These are phyloP conservation scores for Sarcophaga caerulescens DNA, from an alignment of 2,888 invertebrate genomes.

Conservation along the genomic window DNA sequence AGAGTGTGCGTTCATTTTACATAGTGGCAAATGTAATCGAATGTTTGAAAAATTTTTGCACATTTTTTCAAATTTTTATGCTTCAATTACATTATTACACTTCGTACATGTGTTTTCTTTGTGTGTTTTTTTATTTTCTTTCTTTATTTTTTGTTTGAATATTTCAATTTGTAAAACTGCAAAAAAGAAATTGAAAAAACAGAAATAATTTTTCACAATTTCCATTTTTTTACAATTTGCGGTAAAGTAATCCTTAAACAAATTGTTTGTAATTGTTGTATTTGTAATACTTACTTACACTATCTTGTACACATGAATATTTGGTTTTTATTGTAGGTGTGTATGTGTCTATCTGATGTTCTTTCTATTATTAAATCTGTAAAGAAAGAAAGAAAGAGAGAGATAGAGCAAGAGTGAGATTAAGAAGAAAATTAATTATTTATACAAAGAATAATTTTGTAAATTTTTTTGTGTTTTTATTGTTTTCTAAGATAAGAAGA, in stretches of 20 bases:
- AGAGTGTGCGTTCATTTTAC: background rate
- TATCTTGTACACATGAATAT: background rate
- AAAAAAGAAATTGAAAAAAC: no score
- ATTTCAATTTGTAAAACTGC: no score
- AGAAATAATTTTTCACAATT: no score
- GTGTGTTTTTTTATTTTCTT: no score
- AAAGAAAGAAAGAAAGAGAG: background rate
- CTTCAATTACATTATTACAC: background rate
- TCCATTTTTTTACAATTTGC: background rate
- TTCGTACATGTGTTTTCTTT: background rate
- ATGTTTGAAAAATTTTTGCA: background rate
- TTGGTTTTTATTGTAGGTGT: background rate
- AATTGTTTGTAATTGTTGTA: background rate
- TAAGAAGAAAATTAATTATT: background rate
- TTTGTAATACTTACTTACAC: background rate
- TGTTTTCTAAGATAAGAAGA: background rate
- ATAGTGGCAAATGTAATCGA: background rate
- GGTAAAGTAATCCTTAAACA: background rate
- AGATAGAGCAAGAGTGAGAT: background rate
- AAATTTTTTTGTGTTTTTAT: background rate
- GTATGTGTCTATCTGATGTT: background rate
- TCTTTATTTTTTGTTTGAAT: no score
- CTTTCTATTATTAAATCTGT: background rate
- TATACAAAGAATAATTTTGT: background rate
- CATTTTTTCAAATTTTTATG: background rate